Conservation (phyloP, 2,113 vertebrate species). For the Desmodus rotundus region DNA sequence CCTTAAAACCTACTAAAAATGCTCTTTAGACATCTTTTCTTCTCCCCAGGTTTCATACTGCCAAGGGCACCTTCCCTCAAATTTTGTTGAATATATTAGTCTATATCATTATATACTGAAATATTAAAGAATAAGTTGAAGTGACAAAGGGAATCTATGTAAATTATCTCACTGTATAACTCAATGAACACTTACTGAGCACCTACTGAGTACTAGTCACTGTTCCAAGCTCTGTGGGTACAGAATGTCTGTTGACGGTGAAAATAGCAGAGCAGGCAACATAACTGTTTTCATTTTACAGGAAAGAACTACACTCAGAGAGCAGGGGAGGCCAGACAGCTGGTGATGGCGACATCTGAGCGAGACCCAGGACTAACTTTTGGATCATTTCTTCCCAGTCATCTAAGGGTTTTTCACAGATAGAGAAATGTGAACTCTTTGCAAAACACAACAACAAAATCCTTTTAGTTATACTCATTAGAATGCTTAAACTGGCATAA, state of each 20-base stretch:
- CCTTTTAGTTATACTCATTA: not conserved
- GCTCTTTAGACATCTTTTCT: not conserved
- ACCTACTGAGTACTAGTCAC: not conserved
- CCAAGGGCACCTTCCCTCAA: not conserved
- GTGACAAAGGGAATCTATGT: not conserved
- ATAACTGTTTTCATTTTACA: not conserved
- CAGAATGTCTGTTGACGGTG: not conserved
- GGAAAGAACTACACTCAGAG: not conserved
- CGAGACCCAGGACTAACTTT: not conserved
- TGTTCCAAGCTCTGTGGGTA: not conserved
- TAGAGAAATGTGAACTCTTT: not conserved
- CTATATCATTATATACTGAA: not conserved
- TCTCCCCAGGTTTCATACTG: not conserved
- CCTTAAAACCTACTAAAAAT: conserved; percentile 28
- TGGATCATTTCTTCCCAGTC: not conserved
- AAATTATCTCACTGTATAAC: not conserved
- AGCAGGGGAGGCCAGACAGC: not conserved
- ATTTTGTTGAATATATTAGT: not conserved
- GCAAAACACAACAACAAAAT: not conserved
- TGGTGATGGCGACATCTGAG: not conserved
- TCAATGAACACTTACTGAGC: not conserved
- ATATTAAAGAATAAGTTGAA: not conserved
- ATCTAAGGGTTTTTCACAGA: not conserved
- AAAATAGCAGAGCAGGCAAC: not conserved
- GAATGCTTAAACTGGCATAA: not conserved